These are phyloP conservation scores for Bufo gargarizans DNA, from an alignment of 2,113 vertebrate genomes.

Conservation along the genomic window DNA sequence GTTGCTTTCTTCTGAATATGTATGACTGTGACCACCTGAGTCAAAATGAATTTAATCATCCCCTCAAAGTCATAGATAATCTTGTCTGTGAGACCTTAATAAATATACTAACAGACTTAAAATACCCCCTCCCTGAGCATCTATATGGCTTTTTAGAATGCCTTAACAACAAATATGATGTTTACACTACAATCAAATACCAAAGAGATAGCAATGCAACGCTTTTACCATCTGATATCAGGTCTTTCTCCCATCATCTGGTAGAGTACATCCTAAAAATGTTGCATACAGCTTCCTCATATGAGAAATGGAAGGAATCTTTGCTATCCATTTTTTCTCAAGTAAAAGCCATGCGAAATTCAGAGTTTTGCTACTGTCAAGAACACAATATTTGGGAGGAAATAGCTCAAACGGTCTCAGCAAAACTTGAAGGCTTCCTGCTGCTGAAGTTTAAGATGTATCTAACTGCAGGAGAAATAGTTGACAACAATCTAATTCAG, in stretches of 20 bases:
- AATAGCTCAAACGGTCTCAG: background rate
- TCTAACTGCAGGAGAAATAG: background rate
- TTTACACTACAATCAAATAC: background rate
- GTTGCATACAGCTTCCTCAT: background rate
- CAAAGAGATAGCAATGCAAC: background rate
- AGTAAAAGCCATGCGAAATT: background rate
- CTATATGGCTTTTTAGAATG: background rate
- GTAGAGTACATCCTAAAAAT: constrained; percentile 8
- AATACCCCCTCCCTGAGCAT: constrained; percentile 12
- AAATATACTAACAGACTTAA: constrained; percentile 2
- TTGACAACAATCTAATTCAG: background rate
- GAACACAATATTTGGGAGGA: background rate
- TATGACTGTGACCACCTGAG: background rate
- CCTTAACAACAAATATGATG: background rate
- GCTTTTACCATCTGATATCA: constrained; percentile 7
- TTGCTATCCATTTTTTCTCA: background rate
- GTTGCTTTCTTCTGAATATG: constrained; percentile 30
- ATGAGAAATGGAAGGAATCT: background rate
- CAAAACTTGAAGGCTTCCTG: constrained; percentile 18
- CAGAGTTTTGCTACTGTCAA: background rate
- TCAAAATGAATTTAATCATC: constrained; percentile 9
- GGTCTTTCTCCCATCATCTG: constrained; percentile 12
- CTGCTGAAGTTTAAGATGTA: constrained; percentile 7
- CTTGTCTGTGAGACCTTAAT: constrained; percentile 7
- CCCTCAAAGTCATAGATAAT: background rate